Evolutionary conservation across 2,888 invertebrate genomes (phyloP), one percentile per base, ranked within the genome.

Genomic region (Melanotus villosus): DNA sequence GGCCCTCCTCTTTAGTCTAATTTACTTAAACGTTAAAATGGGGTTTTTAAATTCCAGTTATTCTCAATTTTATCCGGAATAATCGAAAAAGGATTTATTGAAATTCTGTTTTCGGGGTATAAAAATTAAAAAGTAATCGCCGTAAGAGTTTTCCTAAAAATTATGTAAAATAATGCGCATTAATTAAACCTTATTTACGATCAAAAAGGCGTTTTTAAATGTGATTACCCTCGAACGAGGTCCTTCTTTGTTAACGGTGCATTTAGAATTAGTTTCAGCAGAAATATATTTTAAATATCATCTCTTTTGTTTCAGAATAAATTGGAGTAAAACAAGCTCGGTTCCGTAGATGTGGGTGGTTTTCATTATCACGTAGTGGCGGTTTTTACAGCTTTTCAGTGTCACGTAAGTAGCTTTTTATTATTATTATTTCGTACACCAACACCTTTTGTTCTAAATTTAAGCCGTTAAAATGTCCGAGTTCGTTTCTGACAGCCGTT

Each of bases 291-390:
- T 45, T 43, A 16, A 23, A 45, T 18, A 45, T 45, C 32, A 34
- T 36, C 19, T 36, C 19, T 54, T 63, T 63, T 63, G 63, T 63
- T 63, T 41, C 52, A 52, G 52, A 6, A 12, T 12, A 23, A 52
- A 52, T 32, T 32, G 32, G 32, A 9, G 16, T 10, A 26, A 50
- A 47, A 23, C 14, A 47, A 18, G 5, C 52, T 38, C 52, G 12
- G 23, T 54, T 63, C 16, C 19, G 30, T 10, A 18, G 52, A 63
- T 32, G 52, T 38, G 52, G 32, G 38, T 23, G 63, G 52, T 10
- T 30, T 63, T 63, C 63, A 26, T 63, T 41, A 30, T 26, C 50
- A 21, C 32, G 38, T 52, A 36, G 45, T 36, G 47, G 50, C 12
- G 50, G 34, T 21, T 62, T 41, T 50, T 18, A 30, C 47, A 19